These are phyloP conservation scores for Habroteleia sp. DNA, from an alignment of 2,888 invertebrate genomes.

Conservation along the genomic window DNA sequence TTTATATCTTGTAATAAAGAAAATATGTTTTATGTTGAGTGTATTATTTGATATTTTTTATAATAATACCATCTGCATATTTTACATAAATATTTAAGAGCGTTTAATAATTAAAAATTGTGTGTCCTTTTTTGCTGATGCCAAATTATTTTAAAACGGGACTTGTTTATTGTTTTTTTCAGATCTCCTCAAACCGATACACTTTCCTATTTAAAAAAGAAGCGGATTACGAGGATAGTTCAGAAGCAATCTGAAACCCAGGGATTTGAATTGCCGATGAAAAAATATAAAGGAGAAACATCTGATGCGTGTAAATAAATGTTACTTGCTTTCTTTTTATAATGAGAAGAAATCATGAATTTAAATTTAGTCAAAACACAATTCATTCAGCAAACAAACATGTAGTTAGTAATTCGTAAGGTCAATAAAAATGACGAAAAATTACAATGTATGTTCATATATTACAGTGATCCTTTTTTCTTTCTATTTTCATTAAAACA, in stretches of 20 bases:
- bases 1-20: too few species aligned
- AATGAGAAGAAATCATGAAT: slow-evolving; percentile 52
- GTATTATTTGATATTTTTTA: too few species aligned
- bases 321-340: slow-evolving; percentile 71
- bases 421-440: slow-evolving; percentile 72
- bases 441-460: slow-evolving; percentile 38
- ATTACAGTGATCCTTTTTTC: slow-evolving; percentile 22
- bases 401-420: slow-evolving; percentile 79
- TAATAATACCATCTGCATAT: too few species aligned
- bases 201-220: slow-evolving; percentile 74
- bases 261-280: slow-evolving; percentile 66
- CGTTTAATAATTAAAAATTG: too few species aligned
- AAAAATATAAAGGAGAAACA: slow-evolving; percentile 77
- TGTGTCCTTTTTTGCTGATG: too few species aligned
- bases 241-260: slow-evolving; percentile 71
- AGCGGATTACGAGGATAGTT: slow-evolving; percentile 76
- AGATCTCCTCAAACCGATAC: slow-evolving; percentile 63
- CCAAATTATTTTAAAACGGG: too few species aligned
- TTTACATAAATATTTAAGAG: too few species aligned
- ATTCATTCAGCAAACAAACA: slow-evolving; percentile 71
- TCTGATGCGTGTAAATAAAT: slow-evolving; percentile 80
- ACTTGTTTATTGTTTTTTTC: too few species aligned
- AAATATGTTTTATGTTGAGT: too few species aligned
- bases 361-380: slow-evolving; percentile 62
- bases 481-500: slow-evolving; percentile 1